Base-by-base conservation (phyloP, 2,888 invertebrate genomes). In the Nesidiocoris tenuis region DNA sequence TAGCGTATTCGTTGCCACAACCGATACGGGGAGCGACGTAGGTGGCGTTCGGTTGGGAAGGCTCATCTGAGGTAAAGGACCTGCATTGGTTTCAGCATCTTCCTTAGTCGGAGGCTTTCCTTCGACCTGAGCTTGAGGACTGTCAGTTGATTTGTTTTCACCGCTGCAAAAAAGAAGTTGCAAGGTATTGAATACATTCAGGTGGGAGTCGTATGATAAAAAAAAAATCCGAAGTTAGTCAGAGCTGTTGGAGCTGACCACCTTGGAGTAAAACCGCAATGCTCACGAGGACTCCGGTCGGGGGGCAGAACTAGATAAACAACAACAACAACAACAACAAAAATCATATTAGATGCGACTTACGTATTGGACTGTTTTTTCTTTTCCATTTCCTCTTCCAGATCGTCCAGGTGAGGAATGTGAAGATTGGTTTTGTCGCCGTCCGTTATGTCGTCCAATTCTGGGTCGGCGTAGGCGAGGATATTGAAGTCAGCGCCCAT, bases 401-500 rank as follows among this genome's bases (percentile, higher is more conserved):
- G 89, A 67, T 90, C 90, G 82, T 95, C 94, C 74, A 96, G 87
- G 39, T 72, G 72, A 16, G 72, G 72, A 7, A 72, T 72, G 61
- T 72, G 72, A 80, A 96, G 92, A 82, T 94, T 94, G 54, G 93
- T 93, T 82, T 92, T 91, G 78, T 90, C 90, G 0, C 91, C 91
- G 76, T 90, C 90, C 78, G 90, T 87, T 80, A 93, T 87, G 77
- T 90, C 90, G 80, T 94, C 95, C 71, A 96, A 85, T 84, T 96
- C 96, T 0, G 96, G 95, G 86, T 97, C 96, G 0, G 95, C 96
- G 84, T 96, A 97, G 84, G 96, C 95, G 79, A 97, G 85, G 81
- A 97, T 95, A 84, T 97, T 96, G 84, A 97, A 97, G 85, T 96
- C 96, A 78, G 93, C 91, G 2, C 95, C 95, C 87, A 95, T 93